Base-by-base conservation (phyloP, 2,797 vertebrate genomes). In the Sphaeramia orbicularis region DNA sequence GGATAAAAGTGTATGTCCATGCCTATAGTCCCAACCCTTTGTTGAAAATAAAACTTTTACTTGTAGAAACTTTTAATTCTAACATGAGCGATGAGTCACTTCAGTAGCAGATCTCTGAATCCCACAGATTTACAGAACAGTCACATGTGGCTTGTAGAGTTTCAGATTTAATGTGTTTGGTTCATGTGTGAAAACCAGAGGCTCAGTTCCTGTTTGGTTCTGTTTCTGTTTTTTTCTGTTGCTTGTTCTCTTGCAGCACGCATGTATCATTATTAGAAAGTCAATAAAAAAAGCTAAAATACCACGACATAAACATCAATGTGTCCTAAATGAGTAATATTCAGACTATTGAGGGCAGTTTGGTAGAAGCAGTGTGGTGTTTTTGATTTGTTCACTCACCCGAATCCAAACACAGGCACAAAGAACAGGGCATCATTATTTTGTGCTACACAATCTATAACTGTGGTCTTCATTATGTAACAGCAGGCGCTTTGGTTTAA, bases 401-500 rank as follows among this genome's bases (percentile, higher is more conserved):
- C 37, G 18, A 18, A 51, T 6, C 21, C 42, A 35, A 35, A 47
- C 49, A 57, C 9, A 30, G 14, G 30, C 30, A 32, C 40, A 41
- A n/a, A 14, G 40, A 41, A 40, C 14, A 56, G 15, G 32, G 18
- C 13, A 12, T 59, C 38, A 51, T 71, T 58, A 63, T 52, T 57
- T 38, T 5, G 35, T 7, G 12, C 32, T 0, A 1, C 19, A 12
- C 27, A 0, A 1, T 21, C 16, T 43, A 19, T 24, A 56, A 35
- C 50, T 35, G 19, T 3, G 5, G 12, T 44, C 19, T 14, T 44
- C 35, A 19, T 69, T 56, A 50, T 51, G 32, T 63, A 76, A 68
- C 47, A 51, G 16, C 54, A 24, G 50, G 18, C 16, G 18, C 53
- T 35, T 40, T 13, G 9, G 9, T 48, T 42, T 59, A 50, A 19